Evolutionary conservation across 2,113 vertebrate genomes (phyloP).

Genomic region (Riparia riparia): DNA sequence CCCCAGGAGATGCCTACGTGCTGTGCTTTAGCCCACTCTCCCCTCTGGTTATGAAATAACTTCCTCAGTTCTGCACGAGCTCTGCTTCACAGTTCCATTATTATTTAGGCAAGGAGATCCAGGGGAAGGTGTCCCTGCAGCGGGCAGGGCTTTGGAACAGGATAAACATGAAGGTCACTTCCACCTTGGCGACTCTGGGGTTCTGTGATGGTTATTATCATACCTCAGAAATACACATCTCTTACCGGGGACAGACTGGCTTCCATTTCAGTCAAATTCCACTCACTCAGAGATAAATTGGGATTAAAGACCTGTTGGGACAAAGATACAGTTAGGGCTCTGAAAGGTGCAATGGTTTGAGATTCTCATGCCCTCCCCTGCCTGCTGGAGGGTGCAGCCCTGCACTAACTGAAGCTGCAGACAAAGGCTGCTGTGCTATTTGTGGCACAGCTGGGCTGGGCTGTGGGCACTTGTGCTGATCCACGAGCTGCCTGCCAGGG

Average conservation of each 20-base stretch:
- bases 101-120: background rate
- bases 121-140: background rate
- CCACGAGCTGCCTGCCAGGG: background rate
- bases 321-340: background rate
- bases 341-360: background rate
- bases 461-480: rapidly evolving
- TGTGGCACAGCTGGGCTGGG: background rate
- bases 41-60: background rate
- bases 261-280: constrained; percentile 89
- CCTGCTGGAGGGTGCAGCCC: background rate
- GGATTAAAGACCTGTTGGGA: constrained; percentile 83
- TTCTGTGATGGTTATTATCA: background rate
- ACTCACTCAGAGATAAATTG: constrained; percentile 84
- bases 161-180: background rate
- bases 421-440: background rate
- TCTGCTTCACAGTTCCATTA: background rate
- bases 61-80: background rate
- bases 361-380: background rate
- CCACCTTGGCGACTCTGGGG: background rate
- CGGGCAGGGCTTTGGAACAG: background rate
- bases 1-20: background rate
- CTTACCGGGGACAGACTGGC: constrained; percentile 87
- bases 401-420: background rate
- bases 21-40: background rate
- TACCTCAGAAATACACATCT: background rate